Evolutionary conservation across 2,888 invertebrate species (phyloP).

Genomic region (Clistopyga incitator): DNA sequence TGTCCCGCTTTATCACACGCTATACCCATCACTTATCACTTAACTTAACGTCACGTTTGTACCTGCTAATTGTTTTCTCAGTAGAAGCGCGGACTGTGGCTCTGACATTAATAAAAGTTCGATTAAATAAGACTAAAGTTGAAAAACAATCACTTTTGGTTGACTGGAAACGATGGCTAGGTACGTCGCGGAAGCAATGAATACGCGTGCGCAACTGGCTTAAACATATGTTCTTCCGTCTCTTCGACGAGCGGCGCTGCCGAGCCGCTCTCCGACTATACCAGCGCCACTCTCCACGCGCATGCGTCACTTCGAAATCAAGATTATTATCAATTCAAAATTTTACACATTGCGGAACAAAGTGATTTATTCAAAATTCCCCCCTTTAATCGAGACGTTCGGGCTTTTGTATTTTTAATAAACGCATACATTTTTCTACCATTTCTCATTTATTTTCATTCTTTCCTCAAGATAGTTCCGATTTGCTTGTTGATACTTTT

Average conservation of each 20-base stretch:
- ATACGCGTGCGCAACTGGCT: slow-evolving; percentile 81
- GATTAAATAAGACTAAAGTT: slow-evolving; percentile 90
- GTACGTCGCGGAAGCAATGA: slow-evolving; percentile 83
- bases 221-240: slow-evolving; percentile 84
- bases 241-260: slow-evolving; percentile 70
- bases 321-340: too few species aligned
- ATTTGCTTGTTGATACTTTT: too few species aligned
- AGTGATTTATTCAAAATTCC: too few species aligned
- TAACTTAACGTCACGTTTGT: slow-evolving; percentile 72
- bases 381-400: too few species aligned
- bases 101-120: slow-evolving; percentile 96
- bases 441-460: too few species aligned
- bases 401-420: too few species aligned
- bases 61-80: slow-evolving; percentile 98
- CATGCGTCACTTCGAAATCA: too few species aligned
- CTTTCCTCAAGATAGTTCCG: too few species aligned
- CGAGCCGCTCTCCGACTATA: slow-evolving; percentile 18
- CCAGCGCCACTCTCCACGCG: slow-evolving; percentile 10
- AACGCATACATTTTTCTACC: too few species aligned
- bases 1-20: slow-evolving; percentile 55
- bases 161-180: slow-evolving; percentile 89
- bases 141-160: slow-evolving; percentile 90
- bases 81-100: slow-evolving; percentile 97
- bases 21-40: slow-evolving; percentile 75
- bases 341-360: too few species aligned